Conservation (phyloP, 2,113 vertebrate genomes). For the Microtus pennsylvanicus region DNA sequence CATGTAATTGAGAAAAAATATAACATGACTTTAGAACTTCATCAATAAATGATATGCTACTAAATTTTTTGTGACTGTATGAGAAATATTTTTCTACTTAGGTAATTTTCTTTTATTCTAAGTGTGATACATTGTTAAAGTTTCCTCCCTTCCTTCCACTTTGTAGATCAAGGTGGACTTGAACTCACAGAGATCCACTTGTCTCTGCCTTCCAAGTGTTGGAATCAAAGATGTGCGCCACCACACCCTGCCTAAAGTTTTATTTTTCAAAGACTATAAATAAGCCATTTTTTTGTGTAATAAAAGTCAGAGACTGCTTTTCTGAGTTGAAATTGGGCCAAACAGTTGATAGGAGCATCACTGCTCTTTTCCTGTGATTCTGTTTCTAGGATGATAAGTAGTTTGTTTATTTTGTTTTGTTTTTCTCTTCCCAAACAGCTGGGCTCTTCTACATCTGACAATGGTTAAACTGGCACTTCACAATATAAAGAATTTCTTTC, state of each 20-base stretch:
- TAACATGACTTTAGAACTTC: neutral
- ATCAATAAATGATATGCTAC: neutral
- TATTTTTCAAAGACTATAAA: conserved; percentile 7
- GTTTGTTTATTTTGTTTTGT: conserved; percentile 36
- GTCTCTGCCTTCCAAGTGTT: neutral
- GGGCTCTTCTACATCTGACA: conserved; percentile 95
- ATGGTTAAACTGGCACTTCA: conserved; percentile 96
- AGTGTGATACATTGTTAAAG: neutral
- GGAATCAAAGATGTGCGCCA: neutral
- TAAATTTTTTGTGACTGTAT: neutral
- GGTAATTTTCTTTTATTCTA: conserved; percentile 23
- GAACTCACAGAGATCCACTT: neutral
- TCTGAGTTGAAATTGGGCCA: neutral
- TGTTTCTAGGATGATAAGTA: conserved; percentile 35
- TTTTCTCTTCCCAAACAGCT: conserved; percentile 86
- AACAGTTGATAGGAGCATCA: neutral
- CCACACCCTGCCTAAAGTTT: neutral
- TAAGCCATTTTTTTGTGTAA: neutral
- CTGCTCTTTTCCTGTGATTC: neutral
- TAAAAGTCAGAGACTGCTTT: neutral
- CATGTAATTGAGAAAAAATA: conserved; percentile 31
- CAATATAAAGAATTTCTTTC: conserved; percentile 96
- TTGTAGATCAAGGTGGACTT: neutral
- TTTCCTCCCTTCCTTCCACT: neutral
- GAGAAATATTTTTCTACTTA: conserved; percentile 32